Percentiles rank a stretch among this genome's conserved stretches.
Conservation (phyloP, 2,797 vertebrate genomes). For the Alouatta caraya region DNA sequence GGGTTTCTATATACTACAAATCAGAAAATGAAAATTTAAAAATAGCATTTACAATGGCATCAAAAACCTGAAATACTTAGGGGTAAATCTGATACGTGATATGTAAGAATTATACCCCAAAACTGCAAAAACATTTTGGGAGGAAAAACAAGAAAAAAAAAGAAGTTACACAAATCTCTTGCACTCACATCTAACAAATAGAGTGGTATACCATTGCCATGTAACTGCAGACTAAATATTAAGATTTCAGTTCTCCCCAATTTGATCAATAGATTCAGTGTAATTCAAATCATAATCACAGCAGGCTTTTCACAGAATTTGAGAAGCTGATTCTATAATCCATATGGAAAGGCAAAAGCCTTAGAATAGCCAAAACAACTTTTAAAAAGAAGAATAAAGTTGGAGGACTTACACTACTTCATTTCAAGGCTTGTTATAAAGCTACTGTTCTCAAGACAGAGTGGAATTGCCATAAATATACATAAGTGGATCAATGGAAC, state of each 20-base stretch:
- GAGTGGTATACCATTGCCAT: neutral
- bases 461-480: neutral
- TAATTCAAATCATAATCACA: neutral
- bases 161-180: too few relatives aligned
- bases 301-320: neutral
- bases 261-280: neutral
- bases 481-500: neutral
- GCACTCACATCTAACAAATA: too few relatives aligned
- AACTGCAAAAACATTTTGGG: neutral
- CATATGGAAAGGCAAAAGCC: neutral
- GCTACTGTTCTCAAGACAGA: neutral
- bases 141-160: neutral
- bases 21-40: neutral
- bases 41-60: neutral
- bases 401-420: neutral
- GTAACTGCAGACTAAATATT: neutral
- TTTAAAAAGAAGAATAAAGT: neutral
- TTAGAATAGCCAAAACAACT: neutral
- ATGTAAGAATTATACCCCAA: neutral
- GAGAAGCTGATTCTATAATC: neutral
- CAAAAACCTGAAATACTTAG: neutral
- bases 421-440: neutral
- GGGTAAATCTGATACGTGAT: neutral
- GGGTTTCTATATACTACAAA: neutral
- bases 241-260: neutral